Conservation (phyloP, 53 echinoderm and acorn worm species). For the Actinopyga echinites region DNA sequence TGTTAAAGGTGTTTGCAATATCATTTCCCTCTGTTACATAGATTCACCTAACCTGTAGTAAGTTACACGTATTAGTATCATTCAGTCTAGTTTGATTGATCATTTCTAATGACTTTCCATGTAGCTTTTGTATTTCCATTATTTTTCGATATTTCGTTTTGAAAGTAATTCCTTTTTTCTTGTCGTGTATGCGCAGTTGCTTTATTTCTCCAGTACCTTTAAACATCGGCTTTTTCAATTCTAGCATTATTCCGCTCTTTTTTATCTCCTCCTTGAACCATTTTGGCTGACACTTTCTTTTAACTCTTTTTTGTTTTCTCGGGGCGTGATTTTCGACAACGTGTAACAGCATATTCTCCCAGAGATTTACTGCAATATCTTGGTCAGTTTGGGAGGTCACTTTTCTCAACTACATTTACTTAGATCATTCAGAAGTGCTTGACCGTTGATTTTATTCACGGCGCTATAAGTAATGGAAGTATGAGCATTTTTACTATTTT, state of each 20-base stretch:
- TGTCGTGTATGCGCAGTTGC: slow-evolving; percentile 4
- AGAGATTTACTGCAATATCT: too few relatives aligned
- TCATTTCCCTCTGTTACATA: neutral
- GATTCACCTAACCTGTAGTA: neutral
- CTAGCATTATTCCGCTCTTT: neutral
- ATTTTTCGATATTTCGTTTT: neutral
- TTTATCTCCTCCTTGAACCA: slow-evolving; percentile 17
- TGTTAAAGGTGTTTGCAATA: slow-evolving; percentile 13
- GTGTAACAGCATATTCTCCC: too few relatives aligned
- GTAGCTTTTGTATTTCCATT: neutral
- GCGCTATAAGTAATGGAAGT: too few relatives aligned
- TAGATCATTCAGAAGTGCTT: too few relatives aligned
- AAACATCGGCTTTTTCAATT: neutral
- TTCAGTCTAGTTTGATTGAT: neutral
- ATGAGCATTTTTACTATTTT: neutral
- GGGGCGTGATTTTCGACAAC: neutral
- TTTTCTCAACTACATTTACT: too few relatives aligned
- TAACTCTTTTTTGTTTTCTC: too few relatives aligned
- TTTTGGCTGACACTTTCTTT: slow-evolving; percentile 1
- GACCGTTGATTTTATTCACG: too few relatives aligned
- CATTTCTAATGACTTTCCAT: neutral
- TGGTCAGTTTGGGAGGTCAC: too few relatives aligned
- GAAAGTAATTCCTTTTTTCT: neutral
- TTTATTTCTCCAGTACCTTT: slow-evolving; percentile 9
- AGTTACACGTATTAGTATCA: neutral